Evolutionary conservation across 2,113 vertebrate genomes (phyloP).

Genomic region (Condylura cristata): DNA sequence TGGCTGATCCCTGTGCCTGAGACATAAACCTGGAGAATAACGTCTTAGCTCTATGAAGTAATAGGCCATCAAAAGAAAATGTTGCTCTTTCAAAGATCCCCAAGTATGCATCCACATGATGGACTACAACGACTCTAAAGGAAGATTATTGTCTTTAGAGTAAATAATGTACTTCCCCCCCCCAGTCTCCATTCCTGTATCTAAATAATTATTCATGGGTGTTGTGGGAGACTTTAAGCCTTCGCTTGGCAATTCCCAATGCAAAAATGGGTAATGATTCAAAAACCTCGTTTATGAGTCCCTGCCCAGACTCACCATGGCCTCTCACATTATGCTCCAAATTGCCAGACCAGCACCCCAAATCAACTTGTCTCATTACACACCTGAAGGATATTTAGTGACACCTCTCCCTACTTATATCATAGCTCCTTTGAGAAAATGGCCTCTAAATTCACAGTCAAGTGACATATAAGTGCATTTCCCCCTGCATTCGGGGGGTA

Average conservation of each 20-base stretch:
- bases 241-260: slow-evolving; percentile 68
- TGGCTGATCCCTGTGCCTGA: not conserved
- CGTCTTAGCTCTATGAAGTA: slow-evolving; percentile 17
- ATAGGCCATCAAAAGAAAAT: slow-evolving; percentile 66
- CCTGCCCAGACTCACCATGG: slow-evolving; percentile 59
- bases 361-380: slow-evolving; percentile 58
- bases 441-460: slow-evolving; percentile 47
- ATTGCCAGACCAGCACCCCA: slow-evolving; percentile 41
- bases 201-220: slow-evolving; percentile 78
- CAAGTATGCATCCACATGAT: slow-evolving; percentile 61
- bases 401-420: not conserved
- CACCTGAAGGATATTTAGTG: slow-evolving; percentile 51
- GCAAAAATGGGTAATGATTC: slow-evolving; percentile 71
- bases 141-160: slow-evolving; percentile 73
- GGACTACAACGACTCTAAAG: slow-evolving; percentile 40
- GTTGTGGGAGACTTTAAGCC: slow-evolving; percentile 68
- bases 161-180: slow-evolving; percentile 63
- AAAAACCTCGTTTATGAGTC: slow-evolving; percentile 65
- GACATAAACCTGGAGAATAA: not conserved
- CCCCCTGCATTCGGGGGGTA: not conserved
- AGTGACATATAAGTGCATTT: slow-evolving; percentile 15
- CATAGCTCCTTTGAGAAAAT: slow-evolving; percentile 31
- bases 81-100: slow-evolving; percentile 64
- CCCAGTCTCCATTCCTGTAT: slow-evolving; percentile 66
- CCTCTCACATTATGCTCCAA: slow-evolving; percentile 46